Base-by-base conservation (phyloP, 2,888 invertebrate genomes). In the Dicycla oo region DNA sequence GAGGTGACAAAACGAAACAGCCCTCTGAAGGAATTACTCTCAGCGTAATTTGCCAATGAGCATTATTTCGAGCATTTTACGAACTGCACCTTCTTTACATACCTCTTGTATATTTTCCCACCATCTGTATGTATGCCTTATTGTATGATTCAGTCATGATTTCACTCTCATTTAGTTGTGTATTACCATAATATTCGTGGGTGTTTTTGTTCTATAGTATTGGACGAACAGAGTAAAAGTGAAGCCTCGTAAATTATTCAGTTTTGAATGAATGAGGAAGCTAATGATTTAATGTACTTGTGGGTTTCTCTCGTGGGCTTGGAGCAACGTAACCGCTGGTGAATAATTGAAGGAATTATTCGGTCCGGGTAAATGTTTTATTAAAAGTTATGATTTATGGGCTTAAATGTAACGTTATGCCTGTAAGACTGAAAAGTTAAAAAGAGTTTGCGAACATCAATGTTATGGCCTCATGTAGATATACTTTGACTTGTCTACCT, bases 111-210 rank as follows among this genome's bases (percentile, higher is more conserved):
- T 64, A 47, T 56, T 62, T 72, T 65, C 43, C 13, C 51, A 65
- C 67, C 56, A 64, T 78, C 60, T 77, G 68, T 83, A 77, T 73
- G 4, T 34, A 83, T 85, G 64, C 62, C 51, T 69, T 76, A 80
- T 83, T 82, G 73, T 86, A 69, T 73, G 78, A 80, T 81, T 57
- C 67, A 78, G 72, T 71, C 69, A 75, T 81, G 84, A 83, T 85
- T 88, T 84, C 84, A 85, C 86, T 85, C 79, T 84, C 82, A 73
- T 80, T 82, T 73, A 63, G 45, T 57, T 45, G 64, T 30, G 61
- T 77, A 85, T 88, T 85, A 80, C 75, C 82, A 85, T 87, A 82
- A 76, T 64, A 56, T 67, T 62, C 73, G 85, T 85, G 70, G 83
- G 84, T 67, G 62, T 51, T 69, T 73, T 30, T 78, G 84, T 82